Percentiles rank a stretch among this genome's conserved stretches.
Evolutionary conservation across 2,888 invertebrate genomes (phyloP).

Genomic region (Drosophila percnosoma): DNA sequence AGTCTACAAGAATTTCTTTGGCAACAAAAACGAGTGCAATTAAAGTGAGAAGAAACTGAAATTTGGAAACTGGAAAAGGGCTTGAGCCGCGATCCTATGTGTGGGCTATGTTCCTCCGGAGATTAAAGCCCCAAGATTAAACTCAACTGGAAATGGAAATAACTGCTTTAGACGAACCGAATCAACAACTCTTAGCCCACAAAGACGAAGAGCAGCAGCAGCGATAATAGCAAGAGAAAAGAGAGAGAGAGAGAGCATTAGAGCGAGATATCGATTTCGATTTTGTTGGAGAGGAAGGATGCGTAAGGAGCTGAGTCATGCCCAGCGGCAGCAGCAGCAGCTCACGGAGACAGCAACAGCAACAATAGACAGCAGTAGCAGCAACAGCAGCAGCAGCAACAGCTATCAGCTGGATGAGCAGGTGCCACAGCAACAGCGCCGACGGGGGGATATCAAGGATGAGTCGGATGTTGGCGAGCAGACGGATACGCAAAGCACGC

Average conservation of each 20-base stretch:
- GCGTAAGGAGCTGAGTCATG: conserved; percentile 57
- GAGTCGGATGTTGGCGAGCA: conserved; percentile 69
- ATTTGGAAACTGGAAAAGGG: conserved; percentile 3
- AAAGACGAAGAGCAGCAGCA: conserved; percentile 34
- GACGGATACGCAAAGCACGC: conserved; percentile 71
- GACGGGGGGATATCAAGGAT: conserved; percentile 27
- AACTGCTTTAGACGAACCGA: conserved; percentile 54
- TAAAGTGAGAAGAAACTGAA: not conserved
- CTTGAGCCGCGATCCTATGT: conserved; percentile 17
- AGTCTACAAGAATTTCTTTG: not conserved
- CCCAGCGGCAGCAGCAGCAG: conserved; percentile 52
- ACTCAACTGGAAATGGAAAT: conserved; percentile 63
- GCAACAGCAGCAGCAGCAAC: conserved; percentile 57
- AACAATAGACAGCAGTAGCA: conserved; percentile 67
- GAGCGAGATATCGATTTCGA: not conserved
- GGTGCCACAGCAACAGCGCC: conserved; percentile 21
- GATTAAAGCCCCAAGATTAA: conserved; percentile 15
- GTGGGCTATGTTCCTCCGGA: conserved; percentile 20
- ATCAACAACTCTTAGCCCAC: conserved; percentile 37
- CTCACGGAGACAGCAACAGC: conserved; percentile 68
- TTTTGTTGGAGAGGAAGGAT: conserved; percentile 38
- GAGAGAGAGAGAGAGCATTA: not conserved
- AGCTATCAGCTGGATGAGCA: conserved; percentile 81
- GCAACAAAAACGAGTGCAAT: conserved; percentile 7
- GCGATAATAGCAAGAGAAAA: not conserved